Evolutionary conservation across 2,113 vertebrate genomes (phyloP), one percentile per base, ranked within the genome.

Genomic region (Cyanistes caeruleus): DNA sequence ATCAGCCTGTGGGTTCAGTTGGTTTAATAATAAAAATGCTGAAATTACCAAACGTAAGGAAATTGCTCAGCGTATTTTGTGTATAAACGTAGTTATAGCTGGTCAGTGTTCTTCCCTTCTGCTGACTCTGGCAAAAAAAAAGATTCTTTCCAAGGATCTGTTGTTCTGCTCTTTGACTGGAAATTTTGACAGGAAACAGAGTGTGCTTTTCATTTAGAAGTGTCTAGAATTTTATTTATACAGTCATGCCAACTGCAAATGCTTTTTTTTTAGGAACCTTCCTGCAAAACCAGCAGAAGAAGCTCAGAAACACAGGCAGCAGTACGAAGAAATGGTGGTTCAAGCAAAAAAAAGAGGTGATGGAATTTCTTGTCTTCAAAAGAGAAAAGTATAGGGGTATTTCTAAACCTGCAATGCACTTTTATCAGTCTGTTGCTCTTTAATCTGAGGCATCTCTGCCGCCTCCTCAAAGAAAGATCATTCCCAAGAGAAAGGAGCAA

Each of bases 281-380:
- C 99, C 99, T n/a, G 99, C 99, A 68, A 99, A 99, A 94, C 99
- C 99, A 60, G 99, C 98, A 7, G 99, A 99, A 84, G 99, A 99
- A 96, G 98, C 99, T 23, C 98, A 99, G 98, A 99, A 99, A 67
- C 99, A 99, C 97, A 95, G 98, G 60, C 99, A 99, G 76, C 99
- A 99, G 94, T 99, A 99, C 94, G 99, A 99, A 89, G 99, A 99
- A 93, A 99, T 99, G 99, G 99, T 99, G 97, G 98, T 98, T 65
- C 99, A 99, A 98, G 99, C 98, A 31, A 99, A 99, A 97, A 99
- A 99, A 94, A 98, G 99, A 98, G 99, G 99, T 99, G 72, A 96
- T 16, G 69, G 35, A 49, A 56, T 93, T 91, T 93, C 51, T 92
- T 91, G 21, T 89, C 37, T 81, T 87, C 37, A 75, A 58, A 87